Evolutionary conservation across 2,113 vertebrate genomes (phyloP).

Genomic region (Lycocorax pyrrhopterus): DNA sequence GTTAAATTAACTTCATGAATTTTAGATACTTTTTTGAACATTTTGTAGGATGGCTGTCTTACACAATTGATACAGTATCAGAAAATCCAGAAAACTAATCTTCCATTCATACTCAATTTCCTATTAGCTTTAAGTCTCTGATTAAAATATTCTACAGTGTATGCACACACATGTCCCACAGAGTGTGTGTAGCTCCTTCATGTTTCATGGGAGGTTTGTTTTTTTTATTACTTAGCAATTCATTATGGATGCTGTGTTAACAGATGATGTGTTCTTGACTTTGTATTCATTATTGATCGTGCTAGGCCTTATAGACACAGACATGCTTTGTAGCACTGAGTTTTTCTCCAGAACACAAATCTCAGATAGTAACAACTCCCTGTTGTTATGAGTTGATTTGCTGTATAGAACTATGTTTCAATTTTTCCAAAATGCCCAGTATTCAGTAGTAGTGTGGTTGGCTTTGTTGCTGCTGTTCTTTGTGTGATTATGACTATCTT

Average conservation of each 20-base stretch:
- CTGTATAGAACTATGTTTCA: not conserved
- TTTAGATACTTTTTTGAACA: not conserved
- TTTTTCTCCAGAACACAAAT: not conserved
- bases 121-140: not conserved
- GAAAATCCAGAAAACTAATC: not conserved
- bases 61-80: not conserved
- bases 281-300: not conserved
- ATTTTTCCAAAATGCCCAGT: not conserved
- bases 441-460: not conserved
- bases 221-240: not conserved
- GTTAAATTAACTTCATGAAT: not conserved
- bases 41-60: not conserved
- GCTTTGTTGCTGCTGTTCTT: not conserved
- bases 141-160: not conserved
- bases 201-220: fast-evolving
- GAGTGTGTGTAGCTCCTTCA: not conserved
- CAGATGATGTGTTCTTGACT: not conserved
- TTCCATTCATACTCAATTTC: not conserved
- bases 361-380: not conserved
- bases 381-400: not conserved
- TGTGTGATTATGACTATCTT: not conserved
- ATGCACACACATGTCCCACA: too few species aligned
- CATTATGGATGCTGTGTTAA: not conserved
- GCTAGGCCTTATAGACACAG: not conserved
- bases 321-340: not conserved